Evolutionary conservation across 2,113 vertebrate genomes (phyloP).

Genomic region (Psammodynastes pulverulentus): DNA sequence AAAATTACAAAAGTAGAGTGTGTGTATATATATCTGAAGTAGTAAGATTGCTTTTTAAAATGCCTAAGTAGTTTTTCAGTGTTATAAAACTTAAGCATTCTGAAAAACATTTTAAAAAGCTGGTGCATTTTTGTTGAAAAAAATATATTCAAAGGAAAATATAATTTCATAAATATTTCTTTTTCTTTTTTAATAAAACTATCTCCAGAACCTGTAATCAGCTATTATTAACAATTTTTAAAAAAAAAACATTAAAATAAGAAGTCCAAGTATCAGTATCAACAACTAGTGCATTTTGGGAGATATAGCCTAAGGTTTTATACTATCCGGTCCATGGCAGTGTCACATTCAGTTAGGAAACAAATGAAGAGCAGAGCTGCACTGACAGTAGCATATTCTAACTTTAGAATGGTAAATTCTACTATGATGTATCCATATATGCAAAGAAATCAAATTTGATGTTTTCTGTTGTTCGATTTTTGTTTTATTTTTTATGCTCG

Average conservation of each 20-base stretch:
- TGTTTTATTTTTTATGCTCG: background rate
- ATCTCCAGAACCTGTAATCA: background rate
- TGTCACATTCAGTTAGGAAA: background rate
- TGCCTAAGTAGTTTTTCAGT: background rate
- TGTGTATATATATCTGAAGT: background rate
- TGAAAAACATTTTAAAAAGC: background rate
- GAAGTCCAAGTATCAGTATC: background rate
- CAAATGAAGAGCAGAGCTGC: background rate
- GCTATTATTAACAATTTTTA: background rate
- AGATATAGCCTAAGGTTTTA: background rate
- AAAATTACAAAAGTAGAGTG: constrained; percentile 7
- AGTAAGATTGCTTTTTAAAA: background rate
- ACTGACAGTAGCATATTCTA: background rate
- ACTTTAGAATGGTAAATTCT: background rate
- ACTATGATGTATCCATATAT: background rate
- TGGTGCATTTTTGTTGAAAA: background rate
- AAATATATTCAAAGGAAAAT: background rate
- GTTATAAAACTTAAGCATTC: background rate
- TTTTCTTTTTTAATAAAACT: background rate
- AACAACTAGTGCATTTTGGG: background rate
- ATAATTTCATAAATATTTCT: background rate
- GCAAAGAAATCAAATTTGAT: background rate
- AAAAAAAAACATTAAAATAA: background rate
- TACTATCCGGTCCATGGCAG: background rate
- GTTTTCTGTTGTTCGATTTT: background rate